Evolutionary conservation across 2,888 invertebrate genomes (phyloP).

Genomic region (Deroplatys truncata): DNA sequence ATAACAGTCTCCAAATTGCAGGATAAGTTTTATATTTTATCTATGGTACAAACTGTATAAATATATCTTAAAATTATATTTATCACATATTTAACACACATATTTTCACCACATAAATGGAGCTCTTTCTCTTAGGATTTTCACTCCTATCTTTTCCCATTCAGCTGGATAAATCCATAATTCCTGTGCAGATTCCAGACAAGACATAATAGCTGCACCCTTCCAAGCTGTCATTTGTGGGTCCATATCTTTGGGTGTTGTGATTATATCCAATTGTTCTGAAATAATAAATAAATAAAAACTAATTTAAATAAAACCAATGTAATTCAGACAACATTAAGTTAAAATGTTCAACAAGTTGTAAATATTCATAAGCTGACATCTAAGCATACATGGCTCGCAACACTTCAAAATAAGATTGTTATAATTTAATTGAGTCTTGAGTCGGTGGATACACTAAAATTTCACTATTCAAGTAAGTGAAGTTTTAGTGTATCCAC

Average conservation of each 20-base stretch:
- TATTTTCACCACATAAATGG: conserved; percentile 76
- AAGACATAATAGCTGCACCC: conserved; percentile 89
- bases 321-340: not conserved
- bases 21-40: not conserved
- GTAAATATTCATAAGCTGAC: too few species aligned
- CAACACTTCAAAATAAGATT: too few species aligned
- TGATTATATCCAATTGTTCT: conserved; percentile 84
- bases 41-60: not conserved
- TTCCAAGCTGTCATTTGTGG: conserved; percentile 90
- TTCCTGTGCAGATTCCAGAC: conserved; percentile 88
- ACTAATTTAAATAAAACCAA: not conserved
- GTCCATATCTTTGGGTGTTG: conserved; percentile 88
- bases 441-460: too few species aligned
- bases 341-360: not conserved
- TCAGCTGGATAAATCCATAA: conserved; percentile 84
- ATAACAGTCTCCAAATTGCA: too few species aligned
- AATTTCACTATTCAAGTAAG: too few species aligned
- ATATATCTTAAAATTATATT: not conserved
- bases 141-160: conserved; percentile 82
- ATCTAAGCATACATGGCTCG: too few species aligned
- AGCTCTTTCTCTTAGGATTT: conserved; percentile 82
- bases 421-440: too few species aligned
- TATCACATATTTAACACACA: not conserved
- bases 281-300: conserved; percentile 34
- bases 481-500: too few species aligned